phyloP scores from a whole-genome alignment of 2,797 vertebrate genomes.

The Bradypodion ventrale region DNA sequence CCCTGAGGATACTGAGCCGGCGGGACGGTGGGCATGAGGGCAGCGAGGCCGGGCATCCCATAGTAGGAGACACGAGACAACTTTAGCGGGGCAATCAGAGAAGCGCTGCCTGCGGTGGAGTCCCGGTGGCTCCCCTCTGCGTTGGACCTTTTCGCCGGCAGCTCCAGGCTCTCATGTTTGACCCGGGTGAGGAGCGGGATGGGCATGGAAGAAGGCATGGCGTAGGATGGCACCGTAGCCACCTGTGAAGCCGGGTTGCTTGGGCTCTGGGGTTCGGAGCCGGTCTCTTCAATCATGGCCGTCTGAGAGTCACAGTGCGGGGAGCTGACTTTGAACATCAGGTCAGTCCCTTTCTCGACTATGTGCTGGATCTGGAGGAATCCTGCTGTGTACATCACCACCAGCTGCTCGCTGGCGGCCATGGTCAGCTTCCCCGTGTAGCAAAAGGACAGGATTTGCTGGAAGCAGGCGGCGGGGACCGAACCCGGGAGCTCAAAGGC shows the following conservation, averaged over 20 bases:
- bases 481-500: constrained; percentile 97
- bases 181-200: constrained; percentile 86
- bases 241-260: constrained; percentile 82
- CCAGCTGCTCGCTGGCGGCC: constrained; percentile 98
- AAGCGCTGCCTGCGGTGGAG: neutral
- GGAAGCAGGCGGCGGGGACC: constrained; percentile 94
- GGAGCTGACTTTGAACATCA: constrained; percentile 98
- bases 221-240: constrained; percentile 75
- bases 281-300: constrained; percentile 88
- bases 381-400: constrained; percentile 99
- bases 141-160: constrained; percentile 78
- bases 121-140: constrained; percentile 70
- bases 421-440: constrained; percentile 98
- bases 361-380: constrained; percentile 99
- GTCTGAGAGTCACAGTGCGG: constrained; percentile 99
- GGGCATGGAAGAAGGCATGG: constrained; percentile 86
- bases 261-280: constrained; percentile 94
- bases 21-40: constrained; percentile 83
- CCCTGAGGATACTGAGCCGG: constrained; percentile 81
- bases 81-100: constrained; percentile 66
- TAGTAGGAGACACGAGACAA: constrained; percentile 80
- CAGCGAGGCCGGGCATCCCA: constrained; percentile 75
- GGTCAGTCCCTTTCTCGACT: constrained; percentile 95
- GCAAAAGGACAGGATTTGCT: constrained; percentile 98
- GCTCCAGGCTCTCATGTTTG: constrained; percentile 88